These are phyloP conservation scores for Callimorpha dominula DNA, from an alignment of 2,888 invertebrate species.

Conservation along the genomic window DNA sequence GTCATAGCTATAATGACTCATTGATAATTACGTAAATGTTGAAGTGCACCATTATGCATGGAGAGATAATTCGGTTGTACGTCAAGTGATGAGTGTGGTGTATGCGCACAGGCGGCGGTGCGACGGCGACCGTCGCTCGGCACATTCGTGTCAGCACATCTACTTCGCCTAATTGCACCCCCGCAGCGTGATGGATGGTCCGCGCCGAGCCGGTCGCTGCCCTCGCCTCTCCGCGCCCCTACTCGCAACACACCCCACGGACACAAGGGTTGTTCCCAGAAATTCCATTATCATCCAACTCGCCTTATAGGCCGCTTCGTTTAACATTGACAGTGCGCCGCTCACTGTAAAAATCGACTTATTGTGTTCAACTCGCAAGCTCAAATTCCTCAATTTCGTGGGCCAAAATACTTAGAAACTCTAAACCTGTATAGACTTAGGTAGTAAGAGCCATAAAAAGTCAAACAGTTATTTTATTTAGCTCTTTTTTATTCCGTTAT, in stretches of 20 bases:
- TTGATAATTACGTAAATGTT: constrained; percentile 12
- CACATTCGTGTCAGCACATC: constrained; percentile 83
- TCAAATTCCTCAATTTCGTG: constrained; percentile 56
- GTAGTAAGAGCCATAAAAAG: background rate
- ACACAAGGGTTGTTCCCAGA: constrained; percentile 84
- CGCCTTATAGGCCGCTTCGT: constrained; percentile 65
- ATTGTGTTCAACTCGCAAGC: constrained; percentile 56
- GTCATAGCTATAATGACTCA: constrained; percentile 5
- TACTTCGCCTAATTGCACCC: constrained; percentile 75
- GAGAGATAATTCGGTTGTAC: constrained; percentile 43
- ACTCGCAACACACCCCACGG: constrained; percentile 72
- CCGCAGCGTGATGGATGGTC: constrained; percentile 82
- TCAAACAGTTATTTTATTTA: background rate
- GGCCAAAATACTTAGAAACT: constrained; percentile 39
- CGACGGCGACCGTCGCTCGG: constrained; percentile 55
- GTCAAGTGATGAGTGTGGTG: constrained; percentile 42
- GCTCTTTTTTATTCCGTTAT: background rate
- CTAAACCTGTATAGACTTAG: constrained; percentile 5
- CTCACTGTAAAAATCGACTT: constrained; percentile 63
- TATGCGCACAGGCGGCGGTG: constrained; percentile 49
- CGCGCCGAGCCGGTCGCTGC: constrained; percentile 52
- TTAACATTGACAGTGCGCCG: constrained; percentile 74
- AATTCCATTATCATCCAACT: constrained; percentile 80
- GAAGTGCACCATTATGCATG: constrained; percentile 38
- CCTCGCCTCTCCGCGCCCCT: constrained; percentile 52